phyloP scores from a whole-genome alignment of 2,797 vertebrate genomes.

The Alosa sapidissima region DNA sequence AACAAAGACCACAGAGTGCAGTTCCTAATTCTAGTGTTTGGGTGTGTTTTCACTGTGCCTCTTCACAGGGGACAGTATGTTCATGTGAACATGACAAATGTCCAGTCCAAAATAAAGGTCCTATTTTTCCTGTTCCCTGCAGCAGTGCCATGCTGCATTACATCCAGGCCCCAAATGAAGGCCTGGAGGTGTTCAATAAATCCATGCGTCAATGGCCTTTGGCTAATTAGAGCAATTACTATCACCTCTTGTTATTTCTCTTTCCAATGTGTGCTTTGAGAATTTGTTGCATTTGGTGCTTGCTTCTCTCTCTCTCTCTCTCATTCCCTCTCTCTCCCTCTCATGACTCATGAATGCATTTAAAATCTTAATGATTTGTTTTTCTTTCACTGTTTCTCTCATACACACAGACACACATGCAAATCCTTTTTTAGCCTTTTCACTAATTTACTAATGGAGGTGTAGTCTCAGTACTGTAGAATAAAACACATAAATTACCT shows the following conservation, averaged over 20 bases:
- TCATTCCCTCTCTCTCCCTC: constrained; percentile 1
- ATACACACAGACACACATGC: neutral
- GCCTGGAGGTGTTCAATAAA: constrained; percentile 25
- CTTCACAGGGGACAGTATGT: neutral
- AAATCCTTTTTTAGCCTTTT: neutral
- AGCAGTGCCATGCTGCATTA: constrained; percentile 13
- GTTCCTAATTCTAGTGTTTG: neutral
- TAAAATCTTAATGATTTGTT: neutral
- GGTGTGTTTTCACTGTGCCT: too few species aligned
- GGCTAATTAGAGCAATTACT: constrained; percentile 14
- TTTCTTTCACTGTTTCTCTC: neutral
- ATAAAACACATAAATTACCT: neutral
- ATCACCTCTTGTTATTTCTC: neutral
- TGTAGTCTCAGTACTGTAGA: neutral
- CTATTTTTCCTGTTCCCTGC: neutral
- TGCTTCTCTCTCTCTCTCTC: neutral
- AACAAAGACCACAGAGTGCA: neutral
- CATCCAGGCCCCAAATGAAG: neutral
- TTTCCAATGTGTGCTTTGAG: neutral
- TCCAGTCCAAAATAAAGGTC: neutral
- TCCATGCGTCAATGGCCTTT: constrained; percentile 18
- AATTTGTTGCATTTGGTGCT: neutral
- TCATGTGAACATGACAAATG: neutral
- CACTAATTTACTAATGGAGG: neutral
- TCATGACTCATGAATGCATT: constrained; percentile 22